Evolutionary conservation across 2,888 invertebrate species (phyloP).

Genomic region (Fragum whitleyi): DNA sequence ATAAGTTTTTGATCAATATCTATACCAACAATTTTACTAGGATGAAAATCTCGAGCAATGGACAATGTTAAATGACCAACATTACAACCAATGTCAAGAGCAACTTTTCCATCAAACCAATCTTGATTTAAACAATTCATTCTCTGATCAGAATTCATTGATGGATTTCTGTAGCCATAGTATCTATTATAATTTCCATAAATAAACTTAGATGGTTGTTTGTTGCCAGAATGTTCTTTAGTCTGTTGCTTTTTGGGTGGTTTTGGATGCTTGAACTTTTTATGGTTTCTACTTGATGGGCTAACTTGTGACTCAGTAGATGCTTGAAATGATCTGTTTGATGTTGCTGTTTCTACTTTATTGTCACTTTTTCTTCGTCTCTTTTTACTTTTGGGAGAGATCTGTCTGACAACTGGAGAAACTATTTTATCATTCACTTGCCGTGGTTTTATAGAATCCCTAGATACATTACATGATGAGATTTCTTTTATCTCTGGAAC

Average conservation of each 20-base stretch:
- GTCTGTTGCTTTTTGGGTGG: constrained; percentile 37
- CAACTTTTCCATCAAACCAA: constrained; percentile 94
- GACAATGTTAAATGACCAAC: constrained; percentile 97
- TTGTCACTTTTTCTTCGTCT: too few species aligned
- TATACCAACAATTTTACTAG: constrained; percentile 94
- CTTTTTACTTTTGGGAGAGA: constrained; percentile 72
- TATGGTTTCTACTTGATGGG: constrained; percentile 37
- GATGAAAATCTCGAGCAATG: constrained; percentile 94
- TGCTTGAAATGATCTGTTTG: constrained; percentile 51
- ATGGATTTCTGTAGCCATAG: constrained; percentile 96
- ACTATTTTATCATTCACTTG: constrained; percentile 74
- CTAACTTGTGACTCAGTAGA: constrained; percentile 51
- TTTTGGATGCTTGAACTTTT: constrained; percentile 64
- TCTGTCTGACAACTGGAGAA: constrained; percentile 80
- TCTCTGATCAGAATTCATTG: constrained; percentile 91
- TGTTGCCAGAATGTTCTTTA: constrained; percentile 52
- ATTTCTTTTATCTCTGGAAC: constrained; percentile 15
- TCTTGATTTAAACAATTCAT: constrained; percentile 93
- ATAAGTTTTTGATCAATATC: constrained; percentile 97
- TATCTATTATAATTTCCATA: constrained; percentile 99
- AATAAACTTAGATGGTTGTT: constrained; percentile 89
- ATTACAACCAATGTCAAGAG: constrained; percentile 99
- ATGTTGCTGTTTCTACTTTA: constrained; percentile 66
- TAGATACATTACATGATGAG: constrained; percentile 27
- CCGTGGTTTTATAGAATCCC: constrained; percentile 52